Percentiles rank a stretch among this genome's conserved stretches.
Evolutionary conservation across 2,797 vertebrate species (phyloP).

Genomic region (Dendrocincla tyrannina): DNA sequence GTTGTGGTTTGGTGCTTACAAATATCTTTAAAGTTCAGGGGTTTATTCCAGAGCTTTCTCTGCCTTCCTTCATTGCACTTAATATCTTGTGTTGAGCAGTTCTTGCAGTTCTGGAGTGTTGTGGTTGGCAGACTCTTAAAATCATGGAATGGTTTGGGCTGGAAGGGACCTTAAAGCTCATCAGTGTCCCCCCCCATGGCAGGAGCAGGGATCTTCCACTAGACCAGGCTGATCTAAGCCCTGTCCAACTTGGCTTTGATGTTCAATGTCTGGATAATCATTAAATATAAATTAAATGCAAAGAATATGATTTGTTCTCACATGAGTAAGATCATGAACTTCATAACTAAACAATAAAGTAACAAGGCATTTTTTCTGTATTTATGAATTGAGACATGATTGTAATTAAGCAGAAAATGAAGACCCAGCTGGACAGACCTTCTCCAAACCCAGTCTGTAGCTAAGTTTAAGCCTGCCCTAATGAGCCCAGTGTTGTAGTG

Average conservation of each 20-base stretch:
- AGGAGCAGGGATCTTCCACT: neutral
- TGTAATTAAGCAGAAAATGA: neutral
- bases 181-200: neutral
- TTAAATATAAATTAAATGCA: neutral
- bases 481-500: neutral
- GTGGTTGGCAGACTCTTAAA: neutral
- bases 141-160: neutral
- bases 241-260: neutral
- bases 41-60: neutral
- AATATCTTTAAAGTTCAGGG: neutral
- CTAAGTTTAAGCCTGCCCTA: neutral
- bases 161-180: neutral
- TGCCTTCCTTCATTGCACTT: neutral
- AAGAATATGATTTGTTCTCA: neutral
- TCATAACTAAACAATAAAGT: neutral
- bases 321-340: neutral
- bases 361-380: neutral
- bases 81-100: accelerated
- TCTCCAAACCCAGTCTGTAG: neutral
- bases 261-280: neutral
- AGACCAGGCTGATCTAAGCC: neutral
- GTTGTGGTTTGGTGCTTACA: neutral
- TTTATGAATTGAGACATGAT: accelerated
- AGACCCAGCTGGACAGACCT: neutral
- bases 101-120: neutral